Conservation (phyloP, 2,797 vertebrate genomes). For the Leuciscus waleckii region DNA sequence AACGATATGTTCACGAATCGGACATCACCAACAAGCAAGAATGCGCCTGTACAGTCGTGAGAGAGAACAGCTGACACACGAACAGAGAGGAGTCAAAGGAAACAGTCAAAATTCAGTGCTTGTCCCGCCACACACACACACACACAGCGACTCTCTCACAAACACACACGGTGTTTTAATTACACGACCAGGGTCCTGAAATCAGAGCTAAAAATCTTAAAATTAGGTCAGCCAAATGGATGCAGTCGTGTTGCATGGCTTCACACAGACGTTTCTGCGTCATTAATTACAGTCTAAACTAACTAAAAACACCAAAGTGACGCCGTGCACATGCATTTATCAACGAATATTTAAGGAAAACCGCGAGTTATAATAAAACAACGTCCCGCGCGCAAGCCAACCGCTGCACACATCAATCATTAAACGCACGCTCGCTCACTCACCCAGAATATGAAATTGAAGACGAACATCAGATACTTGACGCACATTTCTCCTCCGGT, state of each 20-base stretch:
- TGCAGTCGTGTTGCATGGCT: background rate
- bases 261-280: background rate
- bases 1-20: background rate
- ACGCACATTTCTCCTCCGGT: conserved; percentile 94
- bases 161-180: conserved; percentile 44
- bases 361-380: background rate
- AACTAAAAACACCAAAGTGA: background rate
- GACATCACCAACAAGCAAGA: background rate
- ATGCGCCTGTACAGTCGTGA: conserved; percentile 5
- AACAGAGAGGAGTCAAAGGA: conserved; percentile 22
- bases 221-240: conserved; percentile 21
- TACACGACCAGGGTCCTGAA: background rate
- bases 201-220: background rate
- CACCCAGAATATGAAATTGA: conserved; percentile 97
- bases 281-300: background rate
- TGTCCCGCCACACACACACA: conserved; percentile 33
- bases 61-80: conserved; percentile 38
- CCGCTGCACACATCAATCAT: background rate
- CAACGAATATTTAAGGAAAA: background rate
- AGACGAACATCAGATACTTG: conserved; percentile 95
- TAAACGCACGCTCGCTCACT: conserved; percentile 67
- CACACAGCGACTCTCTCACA: background rate
- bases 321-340: background rate
- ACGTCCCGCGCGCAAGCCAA: conserved; percentile 11
- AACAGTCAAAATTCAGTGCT: conserved; percentile 40